Conservation (phyloP, 2,113 vertebrate species). For the Merops nubicus region DNA sequence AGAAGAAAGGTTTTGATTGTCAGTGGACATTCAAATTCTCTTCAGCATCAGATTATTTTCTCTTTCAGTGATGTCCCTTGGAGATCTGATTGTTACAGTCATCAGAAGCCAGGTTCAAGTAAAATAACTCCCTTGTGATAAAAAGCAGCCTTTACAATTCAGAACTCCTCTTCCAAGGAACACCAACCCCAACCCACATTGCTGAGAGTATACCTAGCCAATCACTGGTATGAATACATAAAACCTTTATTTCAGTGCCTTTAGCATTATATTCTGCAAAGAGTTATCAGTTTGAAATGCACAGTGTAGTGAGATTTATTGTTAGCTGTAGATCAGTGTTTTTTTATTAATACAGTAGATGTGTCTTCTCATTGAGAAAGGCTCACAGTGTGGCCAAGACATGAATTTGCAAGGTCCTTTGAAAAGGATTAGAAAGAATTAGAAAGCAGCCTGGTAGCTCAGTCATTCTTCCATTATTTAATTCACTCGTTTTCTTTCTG, state of each 20-base stretch:
- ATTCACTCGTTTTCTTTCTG: conserved; percentile 2
- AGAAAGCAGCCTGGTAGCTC: background rate
- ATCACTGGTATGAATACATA: background rate
- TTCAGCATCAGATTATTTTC: conserved; percentile 38
- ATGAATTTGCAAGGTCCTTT: background rate
- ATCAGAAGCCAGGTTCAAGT: background rate
- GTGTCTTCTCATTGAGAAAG: background rate
- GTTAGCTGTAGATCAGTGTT: background rate
- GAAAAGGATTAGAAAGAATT: too few relatives aligned
- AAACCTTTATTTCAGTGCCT: background rate
- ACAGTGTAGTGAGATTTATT: background rate
- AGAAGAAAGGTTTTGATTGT: background rate
- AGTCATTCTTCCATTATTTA: background rate
- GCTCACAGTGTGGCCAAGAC: background rate
- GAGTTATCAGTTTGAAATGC: conserved; percentile 31
- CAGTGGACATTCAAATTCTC: background rate
- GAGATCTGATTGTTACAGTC: conserved; percentile 8
- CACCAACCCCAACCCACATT: background rate
- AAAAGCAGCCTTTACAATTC: conserved; percentile 35
- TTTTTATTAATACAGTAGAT: background rate
- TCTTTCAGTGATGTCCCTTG: background rate
- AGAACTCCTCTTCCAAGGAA: conserved; percentile 11
- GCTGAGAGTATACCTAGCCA: background rate
- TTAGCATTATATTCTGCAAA: background rate
- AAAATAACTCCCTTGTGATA: background rate